phyloP scores from a whole-genome alignment of 2,797 vertebrate species.

The Argya squamiceps region DNA sequence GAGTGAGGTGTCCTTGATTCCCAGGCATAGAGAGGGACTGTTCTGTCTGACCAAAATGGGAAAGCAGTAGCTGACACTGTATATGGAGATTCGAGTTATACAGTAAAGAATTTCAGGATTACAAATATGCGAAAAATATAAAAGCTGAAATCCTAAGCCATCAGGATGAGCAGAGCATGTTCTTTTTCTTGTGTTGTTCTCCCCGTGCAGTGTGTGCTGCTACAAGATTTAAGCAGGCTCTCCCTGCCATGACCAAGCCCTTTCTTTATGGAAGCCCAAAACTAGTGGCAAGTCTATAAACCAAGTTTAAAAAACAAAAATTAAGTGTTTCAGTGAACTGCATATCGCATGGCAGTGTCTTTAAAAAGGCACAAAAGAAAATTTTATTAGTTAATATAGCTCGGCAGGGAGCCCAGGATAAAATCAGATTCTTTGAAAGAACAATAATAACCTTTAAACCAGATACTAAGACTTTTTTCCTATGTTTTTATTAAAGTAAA shows the following conservation, averaged over 20 bases:
- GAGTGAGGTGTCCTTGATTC: neutral
- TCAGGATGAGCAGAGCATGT: rapidly evolving
- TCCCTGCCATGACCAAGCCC: neutral
- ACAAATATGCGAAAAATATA: neutral
- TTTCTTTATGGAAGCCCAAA: neutral
- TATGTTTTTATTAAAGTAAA: slow-evolving; percentile 5
- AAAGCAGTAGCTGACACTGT: rapidly evolving
- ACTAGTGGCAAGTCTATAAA: neutral
- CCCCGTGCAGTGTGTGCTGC: neutral
- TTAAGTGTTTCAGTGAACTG: neutral
- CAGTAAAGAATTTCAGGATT: neutral
- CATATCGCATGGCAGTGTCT: neutral
- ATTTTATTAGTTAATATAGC: neutral
- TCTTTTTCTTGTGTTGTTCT: neutral
- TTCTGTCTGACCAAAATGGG: neutral
- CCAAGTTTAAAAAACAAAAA: neutral
- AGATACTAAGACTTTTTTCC: neutral
- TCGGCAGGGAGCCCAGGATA: neutral
- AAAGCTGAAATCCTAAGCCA: neutral
- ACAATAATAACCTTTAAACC: neutral
- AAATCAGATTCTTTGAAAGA: neutral
- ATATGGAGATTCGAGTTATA: neutral
- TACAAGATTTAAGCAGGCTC: neutral
- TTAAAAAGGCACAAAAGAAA: neutral
- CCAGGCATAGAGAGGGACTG: neutral